These are phyloP conservation scores for Laupala kohalensis DNA, from an alignment of 1,140 invertebrate genomes.

Conservation along the genomic window DNA sequence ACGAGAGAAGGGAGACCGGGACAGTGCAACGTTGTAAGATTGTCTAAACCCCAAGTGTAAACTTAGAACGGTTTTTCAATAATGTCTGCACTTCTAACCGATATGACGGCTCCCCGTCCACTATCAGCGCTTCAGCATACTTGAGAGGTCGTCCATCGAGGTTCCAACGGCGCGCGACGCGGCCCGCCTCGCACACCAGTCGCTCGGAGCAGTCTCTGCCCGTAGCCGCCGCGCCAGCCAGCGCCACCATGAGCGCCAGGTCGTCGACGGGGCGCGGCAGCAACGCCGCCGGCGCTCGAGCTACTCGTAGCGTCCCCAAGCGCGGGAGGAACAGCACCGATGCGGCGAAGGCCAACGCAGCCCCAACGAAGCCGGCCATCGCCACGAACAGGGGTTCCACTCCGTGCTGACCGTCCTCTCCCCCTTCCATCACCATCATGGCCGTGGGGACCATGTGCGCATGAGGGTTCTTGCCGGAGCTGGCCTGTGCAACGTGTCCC, in stretches of 20 bases:
- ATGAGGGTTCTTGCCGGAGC: background rate
- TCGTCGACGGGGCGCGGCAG: no score
- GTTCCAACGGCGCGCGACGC: conserved; percentile 3
- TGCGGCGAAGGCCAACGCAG: conserved; percentile 31
- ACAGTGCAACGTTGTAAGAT: no score
- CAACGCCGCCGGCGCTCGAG: no score
- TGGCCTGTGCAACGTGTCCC: no score
- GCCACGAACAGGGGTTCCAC: conserved; percentile 33
- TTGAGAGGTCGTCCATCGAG: background rate
- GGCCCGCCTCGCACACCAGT: conserved; percentile 22
- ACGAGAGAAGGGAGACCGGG: no score
- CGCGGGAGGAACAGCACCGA: conserved; percentile 31
- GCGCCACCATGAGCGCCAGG: conserved; percentile 18
- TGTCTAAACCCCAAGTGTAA: background rate
- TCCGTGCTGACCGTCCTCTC: conserved; percentile 17
- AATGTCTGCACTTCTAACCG: background rate
- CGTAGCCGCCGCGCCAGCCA: no score
- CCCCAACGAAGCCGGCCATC: conserved; percentile 32
- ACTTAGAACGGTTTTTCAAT: background rate
- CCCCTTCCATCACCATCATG: conserved; percentile 10
- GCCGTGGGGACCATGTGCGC: background rate
- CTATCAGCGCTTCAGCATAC: background rate
- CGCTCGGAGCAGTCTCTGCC: conserved; percentile 22
- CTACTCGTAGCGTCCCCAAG: conserved; percentile 19
- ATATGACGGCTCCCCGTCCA: background rate